phyloP scores from a whole-genome alignment of 2,113 vertebrate species.

The Nymphicus hollandicus region DNA sequence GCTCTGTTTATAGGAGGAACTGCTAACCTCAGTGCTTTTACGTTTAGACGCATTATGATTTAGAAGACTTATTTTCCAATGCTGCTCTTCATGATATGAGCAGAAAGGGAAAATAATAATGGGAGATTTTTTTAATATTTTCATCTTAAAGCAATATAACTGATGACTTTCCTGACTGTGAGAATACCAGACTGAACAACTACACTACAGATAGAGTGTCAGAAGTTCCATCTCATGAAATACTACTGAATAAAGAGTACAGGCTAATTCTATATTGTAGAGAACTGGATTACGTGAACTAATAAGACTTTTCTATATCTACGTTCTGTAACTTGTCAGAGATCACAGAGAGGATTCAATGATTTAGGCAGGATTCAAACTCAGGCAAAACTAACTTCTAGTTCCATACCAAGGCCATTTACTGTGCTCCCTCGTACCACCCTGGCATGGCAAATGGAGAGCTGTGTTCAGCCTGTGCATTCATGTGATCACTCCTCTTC shows the following conservation, averaged over 20 bases:
- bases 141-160: neutral
- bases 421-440: neutral
- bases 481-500: rapidly evolving
- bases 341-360: conserved; percentile 17
- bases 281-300: conserved; percentile 23
- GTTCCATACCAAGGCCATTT: neutral
- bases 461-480: rapidly evolving
- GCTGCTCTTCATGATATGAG: neutral
- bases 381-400: neutral
- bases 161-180: neutral
- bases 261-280: conserved; percentile 10
- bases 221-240: neutral
- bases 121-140: neutral
- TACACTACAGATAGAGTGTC: neutral
- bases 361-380: conserved; percentile 31
- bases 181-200: neutral
- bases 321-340: conserved; percentile 17
- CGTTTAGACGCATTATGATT: neutral
- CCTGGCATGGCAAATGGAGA: rapidly evolving
- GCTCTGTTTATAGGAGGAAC: neutral
- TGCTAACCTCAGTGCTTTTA: neutral
- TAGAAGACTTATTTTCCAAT: neutral
- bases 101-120: neutral
- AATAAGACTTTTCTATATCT: conserved; percentile 16
- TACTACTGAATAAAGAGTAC: conserved; percentile 27